Conservation (phyloP, 2,888 invertebrate genomes). For the Drosophila vallismaia region DNA sequence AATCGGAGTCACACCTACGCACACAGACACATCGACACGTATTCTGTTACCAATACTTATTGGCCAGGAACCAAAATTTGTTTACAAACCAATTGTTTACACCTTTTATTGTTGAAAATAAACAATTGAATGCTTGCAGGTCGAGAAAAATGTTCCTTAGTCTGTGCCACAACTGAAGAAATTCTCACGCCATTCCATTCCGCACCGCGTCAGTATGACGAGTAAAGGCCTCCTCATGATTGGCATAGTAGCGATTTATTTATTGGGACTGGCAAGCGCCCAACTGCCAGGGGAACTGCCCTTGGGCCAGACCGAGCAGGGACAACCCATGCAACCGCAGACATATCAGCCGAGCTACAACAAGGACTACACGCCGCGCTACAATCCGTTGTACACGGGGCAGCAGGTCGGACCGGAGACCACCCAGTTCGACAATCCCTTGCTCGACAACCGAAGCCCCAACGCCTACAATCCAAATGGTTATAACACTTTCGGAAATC, state of each 20-base stretch:
- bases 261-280: conserved; percentile 30
- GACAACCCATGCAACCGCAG: conserved; percentile 51
- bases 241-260: conserved; percentile 40
- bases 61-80: conserved; percentile 24
- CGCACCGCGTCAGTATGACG: conserved; percentile 59
- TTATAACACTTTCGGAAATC: conserved; percentile 30
- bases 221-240: conserved; percentile 17
- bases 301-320: conserved; percentile 26
- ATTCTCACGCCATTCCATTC: conserved; percentile 30
- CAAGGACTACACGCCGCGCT: conserved; percentile 81
- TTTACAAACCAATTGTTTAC: conserved; percentile 60
- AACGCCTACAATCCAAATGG: conserved; percentile 51
- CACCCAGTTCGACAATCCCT: conserved; percentile 76
- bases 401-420: conserved; percentile 61
- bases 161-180: conserved; percentile 45
- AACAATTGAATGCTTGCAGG: conserved; percentile 55
- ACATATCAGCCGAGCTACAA: conserved; percentile 75
- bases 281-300: conserved; percentile 45
- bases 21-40: conserved; percentile 9
- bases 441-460: conserved; percentile 69
- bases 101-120: conserved; percentile 45
- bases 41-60: conserved; percentile 40
- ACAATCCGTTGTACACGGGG: conserved; percentile 79
- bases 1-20: conserved; percentile 30
- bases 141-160: conserved; percentile 70